phyloP scores from a whole-genome alignment of 2,888 invertebrate species.

The Colostygia pectinataria region DNA sequence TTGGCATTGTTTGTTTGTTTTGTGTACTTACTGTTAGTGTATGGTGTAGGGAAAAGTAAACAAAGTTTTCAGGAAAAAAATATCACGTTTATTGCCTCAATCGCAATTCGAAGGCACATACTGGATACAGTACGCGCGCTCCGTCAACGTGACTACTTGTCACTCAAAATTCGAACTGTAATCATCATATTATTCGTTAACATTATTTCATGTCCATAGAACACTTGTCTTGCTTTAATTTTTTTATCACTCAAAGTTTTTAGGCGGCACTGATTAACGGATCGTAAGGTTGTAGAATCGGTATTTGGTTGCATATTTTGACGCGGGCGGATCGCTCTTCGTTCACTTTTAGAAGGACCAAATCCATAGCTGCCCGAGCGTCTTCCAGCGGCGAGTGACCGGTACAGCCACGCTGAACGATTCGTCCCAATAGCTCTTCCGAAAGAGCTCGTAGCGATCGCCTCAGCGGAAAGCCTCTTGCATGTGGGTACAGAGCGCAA shows the following conservation, averaged over 20 bases:
- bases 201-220: slow-evolving; percentile 60
- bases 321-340: slow-evolving; percentile 56
- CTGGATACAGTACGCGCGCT: slow-evolving; percentile 70
- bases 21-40: slow-evolving; percentile 20
- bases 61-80: slow-evolving; percentile 59
- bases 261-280: slow-evolving; percentile 75
- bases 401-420: slow-evolving; percentile 88
- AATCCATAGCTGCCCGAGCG: slow-evolving; percentile 93
- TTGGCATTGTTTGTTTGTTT: slow-evolving; percentile 15
- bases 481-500: slow-evolving; percentile 93
- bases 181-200: slow-evolving; percentile 43
- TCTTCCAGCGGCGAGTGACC: slow-evolving; percentile 98
- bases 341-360: slow-evolving; percentile 90
- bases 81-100: slow-evolving; percentile 79
- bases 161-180: slow-evolving; percentile 57
- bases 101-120: slow-evolving; percentile 82
- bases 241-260: slow-evolving; percentile 50
- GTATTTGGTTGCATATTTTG: slow-evolving; percentile 51
- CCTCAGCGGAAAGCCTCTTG: slow-evolving; percentile 91
- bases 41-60: slow-evolving; percentile 49
- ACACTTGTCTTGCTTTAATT: slow-evolving; percentile 53
- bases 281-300: slow-evolving; percentile 71
- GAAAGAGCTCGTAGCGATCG: slow-evolving; percentile 91
- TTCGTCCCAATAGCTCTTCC: slow-evolving; percentile 87
- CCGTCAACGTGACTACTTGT: slow-evolving; percentile 77